phyloP scores from a whole-genome alignment of 1,140 invertebrate genomes.

The Platorchestia sp. region DNA sequence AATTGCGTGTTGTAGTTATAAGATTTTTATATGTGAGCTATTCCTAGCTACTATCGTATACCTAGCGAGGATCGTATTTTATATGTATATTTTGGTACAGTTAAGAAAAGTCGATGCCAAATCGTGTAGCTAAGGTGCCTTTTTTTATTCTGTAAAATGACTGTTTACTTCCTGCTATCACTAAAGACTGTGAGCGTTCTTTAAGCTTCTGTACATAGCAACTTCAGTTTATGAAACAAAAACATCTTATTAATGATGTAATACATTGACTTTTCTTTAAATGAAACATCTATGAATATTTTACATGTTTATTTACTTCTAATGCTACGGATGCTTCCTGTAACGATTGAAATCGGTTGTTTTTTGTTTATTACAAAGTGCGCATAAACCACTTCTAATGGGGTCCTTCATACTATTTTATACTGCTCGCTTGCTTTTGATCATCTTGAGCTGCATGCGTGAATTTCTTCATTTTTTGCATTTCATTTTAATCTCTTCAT shows the following conservation, averaged over 20 bases:
- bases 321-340: background rate
- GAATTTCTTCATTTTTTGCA: background rate
- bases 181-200: background rate
- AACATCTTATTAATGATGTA: background rate
- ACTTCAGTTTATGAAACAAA: background rate
- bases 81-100: conserved; percentile 40
- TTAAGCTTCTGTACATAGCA: background rate
- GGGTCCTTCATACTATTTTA: background rate
- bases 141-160: background rate
- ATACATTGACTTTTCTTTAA: background rate
- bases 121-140: conserved; percentile 42
- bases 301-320: background rate
- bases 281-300: background rate
- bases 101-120: conserved; percentile 15
- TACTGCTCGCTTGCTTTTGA: background rate
- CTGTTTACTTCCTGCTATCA: background rate
- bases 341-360: background rate
- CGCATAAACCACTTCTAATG: background rate
- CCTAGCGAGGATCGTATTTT: background rate
- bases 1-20: background rate
- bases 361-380: background rate
- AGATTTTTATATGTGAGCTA: background rate
- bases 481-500: background rate
- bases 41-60: background rate
- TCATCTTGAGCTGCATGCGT: background rate